These are phyloP conservation scores for Mycteria americana DNA, from an alignment of 2,797 vertebrate genomes.

Conservation along the genomic window DNA sequence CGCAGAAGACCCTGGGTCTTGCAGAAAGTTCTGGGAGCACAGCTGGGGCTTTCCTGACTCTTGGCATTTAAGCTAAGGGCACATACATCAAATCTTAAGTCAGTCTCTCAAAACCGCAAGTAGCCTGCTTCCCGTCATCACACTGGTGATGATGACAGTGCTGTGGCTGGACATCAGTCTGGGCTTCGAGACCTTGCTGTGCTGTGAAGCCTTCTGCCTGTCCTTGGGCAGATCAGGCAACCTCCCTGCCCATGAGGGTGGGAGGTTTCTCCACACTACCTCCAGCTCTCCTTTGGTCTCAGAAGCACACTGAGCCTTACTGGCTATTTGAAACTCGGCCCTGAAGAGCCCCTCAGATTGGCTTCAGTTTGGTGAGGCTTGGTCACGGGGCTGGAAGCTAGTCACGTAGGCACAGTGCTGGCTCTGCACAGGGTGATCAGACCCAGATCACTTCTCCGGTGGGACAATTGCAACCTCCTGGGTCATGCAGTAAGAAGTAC, in stretches of 20 bases:
- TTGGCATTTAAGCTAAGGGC: neutral
- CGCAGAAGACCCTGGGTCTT: neutral
- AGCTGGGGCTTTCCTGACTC: neutral
- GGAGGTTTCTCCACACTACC: neutral
- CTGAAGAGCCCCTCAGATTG: neutral
- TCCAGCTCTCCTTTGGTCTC: neutral
- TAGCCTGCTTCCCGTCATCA: neutral
- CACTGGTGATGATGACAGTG: neutral
- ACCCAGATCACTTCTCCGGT: neutral
- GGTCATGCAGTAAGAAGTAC: neutral
- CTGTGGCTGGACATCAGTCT: neutral
- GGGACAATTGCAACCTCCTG: neutral
- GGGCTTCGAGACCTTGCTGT: neutral
- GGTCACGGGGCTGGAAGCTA: neutral
- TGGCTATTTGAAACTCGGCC: accelerated
- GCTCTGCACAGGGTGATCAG: neutral
- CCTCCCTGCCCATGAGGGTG: accelerated
- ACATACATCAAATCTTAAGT: no score
- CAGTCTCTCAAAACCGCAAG: neutral
- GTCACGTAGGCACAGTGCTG: neutral
- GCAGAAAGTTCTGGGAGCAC: neutral
- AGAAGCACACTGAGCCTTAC: neutral
- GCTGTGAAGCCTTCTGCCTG: neutral
- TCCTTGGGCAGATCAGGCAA: neutral
- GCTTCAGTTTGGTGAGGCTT: neutral